A percentile compares a stretch with the other conserved stretches of the same genome.
These are phyloP conservation scores for Falco punctatus DNA, from an alignment of 2,113 vertebrate species.

Conservation along the genomic window DNA sequence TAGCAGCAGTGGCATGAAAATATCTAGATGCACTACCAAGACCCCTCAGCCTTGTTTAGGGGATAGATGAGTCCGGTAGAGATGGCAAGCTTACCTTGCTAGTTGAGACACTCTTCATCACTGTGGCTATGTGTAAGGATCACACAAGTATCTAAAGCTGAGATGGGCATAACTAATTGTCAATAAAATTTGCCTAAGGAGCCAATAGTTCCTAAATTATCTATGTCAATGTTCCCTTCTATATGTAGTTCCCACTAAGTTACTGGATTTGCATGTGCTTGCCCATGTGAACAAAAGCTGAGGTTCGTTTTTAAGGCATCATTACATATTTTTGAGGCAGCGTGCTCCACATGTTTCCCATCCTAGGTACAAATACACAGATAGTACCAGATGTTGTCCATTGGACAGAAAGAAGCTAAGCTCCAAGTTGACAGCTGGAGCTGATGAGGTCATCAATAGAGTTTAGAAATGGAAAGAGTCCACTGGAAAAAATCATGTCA, in stretches of 20 bases:
- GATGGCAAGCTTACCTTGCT: neutral
- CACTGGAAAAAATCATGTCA: constrained; percentile 70
- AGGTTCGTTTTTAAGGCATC: neutral
- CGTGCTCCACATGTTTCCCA: constrained; percentile 40
- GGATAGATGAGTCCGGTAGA: neutral
- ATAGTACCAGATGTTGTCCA: constrained; percentile 63
- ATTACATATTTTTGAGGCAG: neutral
- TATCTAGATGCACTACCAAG: neutral
- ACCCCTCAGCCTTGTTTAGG: neutral
- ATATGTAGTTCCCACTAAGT: neutral
- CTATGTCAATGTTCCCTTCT: neutral
- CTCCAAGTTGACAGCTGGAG: constrained; percentile 70
- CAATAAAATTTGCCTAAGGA: neutral
- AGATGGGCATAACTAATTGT: neutral
- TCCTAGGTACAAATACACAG: constrained; percentile 33
- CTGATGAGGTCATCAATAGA: constrained; percentile 75
- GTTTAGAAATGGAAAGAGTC: constrained; percentile 68
- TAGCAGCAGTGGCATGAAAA: neutral
- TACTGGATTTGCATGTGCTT: neutral
- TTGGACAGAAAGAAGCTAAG: neutral
- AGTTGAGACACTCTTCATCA: neutral
- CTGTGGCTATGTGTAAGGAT: neutral
- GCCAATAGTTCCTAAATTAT: neutral
- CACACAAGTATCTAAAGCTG: neutral
- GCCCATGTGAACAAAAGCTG: neutral